A percentile compares a stretch with the other conserved stretches of the same genome.
These are phyloP conservation scores for Pionites leucogaster DNA, from an alignment of 2,113 vertebrate genomes.

Conservation along the genomic window DNA sequence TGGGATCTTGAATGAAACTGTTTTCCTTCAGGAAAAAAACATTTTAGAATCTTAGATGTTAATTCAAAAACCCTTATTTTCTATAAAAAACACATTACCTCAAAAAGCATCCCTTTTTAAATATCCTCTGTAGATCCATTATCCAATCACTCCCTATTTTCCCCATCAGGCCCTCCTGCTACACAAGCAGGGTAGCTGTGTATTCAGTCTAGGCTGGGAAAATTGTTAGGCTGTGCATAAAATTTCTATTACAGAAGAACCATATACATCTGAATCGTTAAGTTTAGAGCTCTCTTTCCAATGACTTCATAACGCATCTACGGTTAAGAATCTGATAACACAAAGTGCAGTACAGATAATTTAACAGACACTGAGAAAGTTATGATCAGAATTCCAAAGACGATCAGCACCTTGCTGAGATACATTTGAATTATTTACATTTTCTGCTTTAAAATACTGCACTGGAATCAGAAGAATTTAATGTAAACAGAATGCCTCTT, in stretches of 20 bases:
- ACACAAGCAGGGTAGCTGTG: background rate
- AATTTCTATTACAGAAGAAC: background rate
- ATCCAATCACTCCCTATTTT: background rate
- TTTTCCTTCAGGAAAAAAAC: background rate
- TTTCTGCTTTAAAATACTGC: background rate
- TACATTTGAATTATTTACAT: background rate
- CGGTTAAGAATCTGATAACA: background rate
- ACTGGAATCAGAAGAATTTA: background rate
- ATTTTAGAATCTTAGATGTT: background rate
- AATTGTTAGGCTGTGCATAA: background rate
- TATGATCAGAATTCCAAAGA: background rate
- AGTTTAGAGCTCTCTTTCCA: background rate
- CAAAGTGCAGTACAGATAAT: background rate
- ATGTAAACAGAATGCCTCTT: background rate
- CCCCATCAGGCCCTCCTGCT: background rate
- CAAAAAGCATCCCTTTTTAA: background rate
- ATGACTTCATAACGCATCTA: background rate
- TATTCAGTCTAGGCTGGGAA: background rate
- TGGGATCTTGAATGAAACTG: constrained; percentile 42
- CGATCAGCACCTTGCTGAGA: background rate
- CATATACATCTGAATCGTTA: background rate
- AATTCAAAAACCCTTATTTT: background rate
- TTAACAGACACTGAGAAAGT: background rate
- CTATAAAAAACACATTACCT: background rate
- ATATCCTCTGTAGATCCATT: background rate